Percentiles rank a stretch among this genome's conserved stretches.
Evolutionary conservation across 1,140 invertebrate species (phyloP).

Genomic region (Lethrus apterus): DNA sequence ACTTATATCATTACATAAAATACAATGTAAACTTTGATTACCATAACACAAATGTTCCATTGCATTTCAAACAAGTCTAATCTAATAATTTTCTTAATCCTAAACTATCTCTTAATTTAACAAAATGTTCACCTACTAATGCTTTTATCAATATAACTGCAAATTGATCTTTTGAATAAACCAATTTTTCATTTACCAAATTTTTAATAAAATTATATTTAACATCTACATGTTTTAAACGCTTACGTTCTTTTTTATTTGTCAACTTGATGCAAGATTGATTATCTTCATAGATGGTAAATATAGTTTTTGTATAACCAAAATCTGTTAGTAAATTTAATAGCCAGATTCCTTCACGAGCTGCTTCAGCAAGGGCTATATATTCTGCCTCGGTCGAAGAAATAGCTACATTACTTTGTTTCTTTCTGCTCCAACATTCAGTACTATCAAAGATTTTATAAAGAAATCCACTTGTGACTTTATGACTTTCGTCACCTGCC

Average conservation of each 20-base stretch:
- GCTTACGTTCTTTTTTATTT: constrained; percentile 14
- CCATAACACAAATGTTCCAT: too few relatives aligned
- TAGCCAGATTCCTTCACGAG: constrained; percentile 8
- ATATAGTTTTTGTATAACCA: constrained; percentile 4
- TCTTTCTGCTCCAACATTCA: constrained; percentile 16
- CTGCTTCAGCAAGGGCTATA: constrained; percentile 10
- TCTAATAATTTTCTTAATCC: constrained; percentile 6
- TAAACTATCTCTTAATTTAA: constrained; percentile 17
- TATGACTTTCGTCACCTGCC: constrained; percentile 32
- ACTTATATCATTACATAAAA: too few relatives aligned
- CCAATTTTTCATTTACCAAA: constrained; percentile 18
- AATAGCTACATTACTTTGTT: constrained; percentile 24
- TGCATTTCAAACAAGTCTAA: constrained; percentile 8
- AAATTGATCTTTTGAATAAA: constrained; percentile 20
- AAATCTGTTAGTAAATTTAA: constrained; percentile 1
- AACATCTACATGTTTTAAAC: constrained; percentile 34
- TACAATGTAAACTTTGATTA: too few relatives aligned
- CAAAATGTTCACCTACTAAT: constrained; percentile 3
- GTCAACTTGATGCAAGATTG: constrained; percentile 20
- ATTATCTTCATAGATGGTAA: constrained; percentile 18
- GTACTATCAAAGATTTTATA: constrained; percentile 24
- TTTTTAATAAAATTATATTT: constrained; percentile 31
- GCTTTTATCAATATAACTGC: constrained; percentile 28
- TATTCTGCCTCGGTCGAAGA: constrained; percentile 16
- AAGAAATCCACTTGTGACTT: constrained; percentile 37